Conservation (phyloP, 2,888 invertebrate species). For the Brenthis hecate region DNA sequence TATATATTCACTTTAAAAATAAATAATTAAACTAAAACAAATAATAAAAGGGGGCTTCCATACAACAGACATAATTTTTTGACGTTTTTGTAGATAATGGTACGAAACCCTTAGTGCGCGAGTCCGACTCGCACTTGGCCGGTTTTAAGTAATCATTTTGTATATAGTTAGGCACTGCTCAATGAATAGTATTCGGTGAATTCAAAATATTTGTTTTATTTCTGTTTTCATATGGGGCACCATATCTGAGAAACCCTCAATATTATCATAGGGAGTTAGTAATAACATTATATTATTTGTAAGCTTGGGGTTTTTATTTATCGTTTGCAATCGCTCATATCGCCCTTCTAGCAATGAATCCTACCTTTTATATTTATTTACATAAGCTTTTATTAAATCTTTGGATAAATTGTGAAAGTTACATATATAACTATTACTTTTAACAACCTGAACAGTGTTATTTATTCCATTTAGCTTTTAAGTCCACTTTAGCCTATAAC, state of each 20-base stretch:
- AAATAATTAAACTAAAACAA: no score
- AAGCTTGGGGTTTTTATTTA: slow-evolving; percentile 44
- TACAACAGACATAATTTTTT: no score
- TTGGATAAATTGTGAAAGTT: neutral
- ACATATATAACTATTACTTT: neutral
- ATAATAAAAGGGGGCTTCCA: no score
- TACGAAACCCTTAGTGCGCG: no score
- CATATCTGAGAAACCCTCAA: slow-evolving; percentile 45
- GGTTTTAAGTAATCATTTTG: neutral
- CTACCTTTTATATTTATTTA: slow-evolving; percentile 3
- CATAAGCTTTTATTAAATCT: neutral
- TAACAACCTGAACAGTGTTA: neutral
- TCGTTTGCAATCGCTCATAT: slow-evolving; percentile 42
- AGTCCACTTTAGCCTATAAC: neutral
- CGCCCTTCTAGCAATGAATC: slow-evolving; percentile 26
- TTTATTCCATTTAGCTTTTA: neutral
- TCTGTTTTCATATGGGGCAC: slow-evolving; percentile 52
- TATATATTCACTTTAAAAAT: no score
- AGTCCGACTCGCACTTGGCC: no score
- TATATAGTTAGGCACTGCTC: neutral
- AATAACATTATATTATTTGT: slow-evolving; percentile 48
- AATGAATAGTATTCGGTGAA: slow-evolving; percentile 47
- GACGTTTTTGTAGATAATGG: no score
- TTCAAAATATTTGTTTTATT: slow-evolving; percentile 58
- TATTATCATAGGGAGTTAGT: slow-evolving; percentile 41